phyloP scores from a whole-genome alignment of 2,888 invertebrate species.

The Synanthedon tipuliformis region DNA sequence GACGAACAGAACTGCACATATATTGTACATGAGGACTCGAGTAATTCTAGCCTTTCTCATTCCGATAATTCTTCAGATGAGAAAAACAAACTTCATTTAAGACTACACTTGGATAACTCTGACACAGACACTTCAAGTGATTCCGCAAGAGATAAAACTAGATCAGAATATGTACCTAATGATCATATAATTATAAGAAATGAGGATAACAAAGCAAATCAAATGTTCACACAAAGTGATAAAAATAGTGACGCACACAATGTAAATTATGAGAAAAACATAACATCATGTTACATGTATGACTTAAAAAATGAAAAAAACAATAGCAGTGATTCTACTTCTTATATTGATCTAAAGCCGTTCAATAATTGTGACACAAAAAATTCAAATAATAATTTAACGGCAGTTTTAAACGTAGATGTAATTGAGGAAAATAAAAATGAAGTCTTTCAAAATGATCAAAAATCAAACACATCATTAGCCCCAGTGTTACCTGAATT shows the following conservation, averaged over 20 bases:
- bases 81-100: constrained; percentile 51
- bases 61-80: constrained; percentile 61
- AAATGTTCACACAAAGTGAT: neutral
- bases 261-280: neutral
- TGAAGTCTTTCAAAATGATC: too few relatives aligned
- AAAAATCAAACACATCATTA: neutral
- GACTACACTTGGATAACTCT: constrained; percentile 52
- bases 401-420: constrained; percentile 24
- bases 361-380: constrained; percentile 38
- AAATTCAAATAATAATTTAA: constrained; percentile 38
- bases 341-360: constrained; percentile 52
- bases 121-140: constrained; percentile 64
- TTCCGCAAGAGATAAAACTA: constrained; percentile 47
- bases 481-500: neutral
- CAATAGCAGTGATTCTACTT: constrained; percentile 56
- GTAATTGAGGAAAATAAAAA: constrained; percentile 4
- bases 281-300: constrained; percentile 13
- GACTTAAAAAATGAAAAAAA: constrained; percentile 29
- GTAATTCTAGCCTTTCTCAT: constrained; percentile 46
- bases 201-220: constrained; percentile 12
- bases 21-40: constrained; percentile 56
- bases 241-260: neutral
- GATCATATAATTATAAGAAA: constrained; percentile 28
- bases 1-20: constrained; percentile 57
- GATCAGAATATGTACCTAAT: constrained; percentile 57